These are phyloP conservation scores for Notoglanidium macrostoma DNA, from an alignment of 2,797 vertebrate species.

Conservation along the genomic window DNA sequence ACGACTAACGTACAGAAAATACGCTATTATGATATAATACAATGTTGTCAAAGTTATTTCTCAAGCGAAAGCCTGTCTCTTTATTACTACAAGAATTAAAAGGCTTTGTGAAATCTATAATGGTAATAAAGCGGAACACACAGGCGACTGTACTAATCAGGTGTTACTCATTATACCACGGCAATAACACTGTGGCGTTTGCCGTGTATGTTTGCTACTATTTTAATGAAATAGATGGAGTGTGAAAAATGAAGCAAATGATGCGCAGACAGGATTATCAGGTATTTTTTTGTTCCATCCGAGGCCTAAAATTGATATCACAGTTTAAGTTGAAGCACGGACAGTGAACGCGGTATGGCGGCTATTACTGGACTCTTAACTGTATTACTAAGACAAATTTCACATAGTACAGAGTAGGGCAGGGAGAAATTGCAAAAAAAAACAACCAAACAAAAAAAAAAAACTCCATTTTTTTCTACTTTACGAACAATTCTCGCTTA, in stretches of 20 bases:
- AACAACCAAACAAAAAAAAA: too few species aligned
- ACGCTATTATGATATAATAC: background rate
- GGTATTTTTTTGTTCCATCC: background rate
- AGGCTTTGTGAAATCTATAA: background rate
- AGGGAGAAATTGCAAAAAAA: too few species aligned
- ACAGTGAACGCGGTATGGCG: too few species aligned
- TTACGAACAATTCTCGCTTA: too few species aligned
- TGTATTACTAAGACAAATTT: too few species aligned
- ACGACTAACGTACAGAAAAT: too few species aligned
- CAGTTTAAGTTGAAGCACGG: too few species aligned
- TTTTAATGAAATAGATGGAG: background rate
- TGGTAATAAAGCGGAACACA: background rate
- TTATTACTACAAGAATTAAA: background rate
- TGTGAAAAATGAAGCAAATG: background rate
- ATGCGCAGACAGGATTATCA: background rate
- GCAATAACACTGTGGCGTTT: background rate
- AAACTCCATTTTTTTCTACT: too few species aligned
- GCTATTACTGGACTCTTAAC: too few species aligned
- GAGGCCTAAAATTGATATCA: too few species aligned
- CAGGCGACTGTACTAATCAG: slow-evolving; percentile 6
- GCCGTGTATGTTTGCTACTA: background rate
- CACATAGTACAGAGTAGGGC: too few species aligned
- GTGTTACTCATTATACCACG: background rate
- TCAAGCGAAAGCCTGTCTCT: background rate
- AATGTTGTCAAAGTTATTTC: background rate